Base-by-base conservation (phyloP, 1,140 invertebrate species). In the Chlorops oryzae region DNA sequence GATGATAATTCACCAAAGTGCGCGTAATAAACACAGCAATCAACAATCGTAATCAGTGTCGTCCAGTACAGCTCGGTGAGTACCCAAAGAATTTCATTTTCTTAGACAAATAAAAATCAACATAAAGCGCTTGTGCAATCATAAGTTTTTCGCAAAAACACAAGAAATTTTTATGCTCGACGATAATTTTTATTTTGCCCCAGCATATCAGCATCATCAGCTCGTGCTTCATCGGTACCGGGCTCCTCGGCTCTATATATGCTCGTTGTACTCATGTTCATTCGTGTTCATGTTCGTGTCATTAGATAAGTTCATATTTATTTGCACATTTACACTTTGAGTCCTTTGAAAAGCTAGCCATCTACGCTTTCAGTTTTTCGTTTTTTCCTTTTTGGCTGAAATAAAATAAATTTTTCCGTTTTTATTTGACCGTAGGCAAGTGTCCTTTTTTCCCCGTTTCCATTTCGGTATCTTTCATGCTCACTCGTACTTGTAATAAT, bases 131-230 rank as follows among this genome's bases (percentile, higher is more conserved):
- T 32, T 34, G 25, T 28, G 42, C 15, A 45, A 45, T 32, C 42
- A 45, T 45, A 45, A 45, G n/a, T 43, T 25, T 27, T 21, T 24
- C 6, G 9, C 7, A 20, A 10, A 3, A 12, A 44, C 21, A 5
- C 24, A 2, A 28, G 12, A 28, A 6, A 15, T 21, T n/a, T 45
- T 45, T 45, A 45, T 15, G 42, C 28, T 25, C 42, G n/a, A n/a
- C 22, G 42, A 45, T 45, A 45, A 45, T 45, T 45, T 45, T 45
- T 45, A 32, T 45, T 43, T 27, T 13, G n/a, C n/a, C n/a, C n/a
- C n/a, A n/a, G n/a, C n/a, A n/a, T n/a, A n/a, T n/a, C n/a, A n/a
- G n/a, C n/a, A n/a, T n/a, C n/a, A n/a, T n/a, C n/a, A n/a, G n/a
- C n/a, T n/a, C n/a, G n/a, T n/a, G n/a, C n/a, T n/a, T n/a, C n/a